Evolutionary conservation across 2,888 invertebrate species (phyloP).

Genomic region (Trichopoda pennipes): DNA sequence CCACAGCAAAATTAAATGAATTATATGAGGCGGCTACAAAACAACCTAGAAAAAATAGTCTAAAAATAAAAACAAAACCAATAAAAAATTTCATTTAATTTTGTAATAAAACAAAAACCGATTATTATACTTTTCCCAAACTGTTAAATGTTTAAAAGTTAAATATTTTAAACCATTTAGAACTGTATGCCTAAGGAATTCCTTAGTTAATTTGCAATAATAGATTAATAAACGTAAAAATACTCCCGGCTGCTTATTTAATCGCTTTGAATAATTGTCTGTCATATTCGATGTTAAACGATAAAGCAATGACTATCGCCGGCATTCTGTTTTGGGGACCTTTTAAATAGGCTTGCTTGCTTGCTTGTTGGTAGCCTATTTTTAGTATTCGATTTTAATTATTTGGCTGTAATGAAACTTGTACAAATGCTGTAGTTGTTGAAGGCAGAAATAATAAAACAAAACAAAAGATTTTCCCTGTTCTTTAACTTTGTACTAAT

Average conservation of each 20-base stretch:
- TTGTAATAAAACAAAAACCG: not conserved
- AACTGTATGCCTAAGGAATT: slow-evolving; percentile 85
- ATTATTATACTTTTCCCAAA: slow-evolving; percentile 72
- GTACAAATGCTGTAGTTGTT: too few species aligned
- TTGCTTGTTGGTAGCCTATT: not conserved
- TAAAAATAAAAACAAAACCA: slow-evolving; percentile 71
- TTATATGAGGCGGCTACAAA: slow-evolving; percentile 85
- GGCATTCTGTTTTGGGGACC: not conserved
- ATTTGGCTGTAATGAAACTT: not conserved
- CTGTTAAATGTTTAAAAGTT: slow-evolving; percentile 79
- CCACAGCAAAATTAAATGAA: slow-evolving; percentile 86
- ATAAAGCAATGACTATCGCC: not conserved
- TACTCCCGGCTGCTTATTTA: not conserved
- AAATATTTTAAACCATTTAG: slow-evolving; percentile 89
- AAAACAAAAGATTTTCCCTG: too few species aligned
- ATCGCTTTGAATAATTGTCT: not conserved
- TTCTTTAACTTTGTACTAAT: too few species aligned
- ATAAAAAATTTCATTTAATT: not conserved
- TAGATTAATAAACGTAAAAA: slow-evolving; percentile 29
- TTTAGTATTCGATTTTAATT: slow-evolving; percentile 9
- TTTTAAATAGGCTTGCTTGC: not conserved
- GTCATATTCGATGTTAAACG: slow-evolving; percentile 9
- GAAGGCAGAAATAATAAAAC: too few species aligned
- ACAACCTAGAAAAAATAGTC: slow-evolving; percentile 87
- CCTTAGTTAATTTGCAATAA: slow-evolving; percentile 73